Evolutionary conservation across 2,797 vertebrate genomes (phyloP).

Genomic region (Aphelocoma californica): DNA sequence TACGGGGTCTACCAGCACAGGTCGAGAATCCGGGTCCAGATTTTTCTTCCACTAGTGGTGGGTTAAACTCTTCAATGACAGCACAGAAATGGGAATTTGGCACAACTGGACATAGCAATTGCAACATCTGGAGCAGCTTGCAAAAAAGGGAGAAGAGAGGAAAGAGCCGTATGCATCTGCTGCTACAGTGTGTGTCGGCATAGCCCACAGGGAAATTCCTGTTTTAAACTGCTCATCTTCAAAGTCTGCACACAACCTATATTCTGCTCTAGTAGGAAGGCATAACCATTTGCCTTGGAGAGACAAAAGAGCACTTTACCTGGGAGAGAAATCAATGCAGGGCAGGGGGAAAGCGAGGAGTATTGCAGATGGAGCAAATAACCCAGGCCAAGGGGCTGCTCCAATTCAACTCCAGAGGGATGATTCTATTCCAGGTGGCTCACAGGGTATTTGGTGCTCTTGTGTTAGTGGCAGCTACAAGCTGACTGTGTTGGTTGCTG

Average conservation of each 20-base stretch:
- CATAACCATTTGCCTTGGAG: background rate
- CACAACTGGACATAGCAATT: background rate
- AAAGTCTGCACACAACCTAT: background rate
- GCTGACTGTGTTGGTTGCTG: background rate
- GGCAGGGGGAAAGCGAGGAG: background rate
- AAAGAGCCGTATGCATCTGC: background rate
- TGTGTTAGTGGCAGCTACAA: background rate
- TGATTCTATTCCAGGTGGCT: background rate
- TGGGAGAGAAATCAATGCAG: background rate
- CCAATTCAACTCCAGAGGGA: background rate
- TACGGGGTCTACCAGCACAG: background rate
- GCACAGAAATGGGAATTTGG: background rate
- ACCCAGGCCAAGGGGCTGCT: background rate
- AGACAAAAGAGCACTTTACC: background rate
- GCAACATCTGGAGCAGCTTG: background rate
- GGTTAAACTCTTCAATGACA: background rate
- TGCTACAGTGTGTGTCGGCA: background rate
- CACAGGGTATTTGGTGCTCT: background rate
- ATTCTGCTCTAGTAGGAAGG: conserved; percentile 25
- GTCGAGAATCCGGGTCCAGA: background rate
- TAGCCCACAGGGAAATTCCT: background rate
- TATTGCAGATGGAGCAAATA: background rate
- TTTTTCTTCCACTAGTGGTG: background rate
- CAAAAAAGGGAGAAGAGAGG: background rate
- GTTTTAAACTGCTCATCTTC: background rate